Conservation (phyloP, 2,888 invertebrate species). For the Metellina segmentata region DNA sequence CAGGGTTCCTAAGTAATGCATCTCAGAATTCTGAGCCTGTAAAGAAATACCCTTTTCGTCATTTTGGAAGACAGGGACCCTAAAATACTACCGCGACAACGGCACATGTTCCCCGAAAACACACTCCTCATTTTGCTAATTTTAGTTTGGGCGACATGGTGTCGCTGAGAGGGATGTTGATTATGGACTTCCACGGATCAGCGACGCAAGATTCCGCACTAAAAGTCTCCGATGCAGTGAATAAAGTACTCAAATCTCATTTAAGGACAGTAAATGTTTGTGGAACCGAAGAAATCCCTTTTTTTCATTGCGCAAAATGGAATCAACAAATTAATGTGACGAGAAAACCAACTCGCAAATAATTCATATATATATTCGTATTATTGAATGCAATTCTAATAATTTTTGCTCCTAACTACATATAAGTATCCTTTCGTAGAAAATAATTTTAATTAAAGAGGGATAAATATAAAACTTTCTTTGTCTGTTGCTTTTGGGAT, state of each 20-base stretch:
- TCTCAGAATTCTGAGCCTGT: background rate
- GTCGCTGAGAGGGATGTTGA: slow-evolving; percentile 29
- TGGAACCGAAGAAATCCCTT: background rate
- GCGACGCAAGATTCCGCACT: background rate
- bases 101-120: background rate
- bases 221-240: background rate
- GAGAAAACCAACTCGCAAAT: too few relatives aligned
- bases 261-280: slow-evolving; percentile 18
- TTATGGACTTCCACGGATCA: slow-evolving; percentile 25
- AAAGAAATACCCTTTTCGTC: background rate
- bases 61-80: background rate
- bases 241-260: slow-evolving; percentile 33
- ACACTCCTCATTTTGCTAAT: slow-evolving; percentile 18
- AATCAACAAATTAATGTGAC: too few relatives aligned
- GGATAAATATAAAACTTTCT: too few relatives aligned
- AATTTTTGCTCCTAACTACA: too few relatives aligned
- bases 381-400: too few relatives aligned
- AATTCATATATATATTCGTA: too few relatives aligned
- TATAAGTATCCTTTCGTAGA: too few relatives aligned
- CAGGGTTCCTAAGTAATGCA: background rate
- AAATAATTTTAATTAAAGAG: too few relatives aligned
- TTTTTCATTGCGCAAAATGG: too few relatives aligned
- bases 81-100: slow-evolving; percentile 26
- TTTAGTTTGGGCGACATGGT: slow-evolving; percentile 41
- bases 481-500: too few relatives aligned